phyloP scores from a whole-genome alignment of 2,888 invertebrate species.

The Cephus pygmeus region DNA sequence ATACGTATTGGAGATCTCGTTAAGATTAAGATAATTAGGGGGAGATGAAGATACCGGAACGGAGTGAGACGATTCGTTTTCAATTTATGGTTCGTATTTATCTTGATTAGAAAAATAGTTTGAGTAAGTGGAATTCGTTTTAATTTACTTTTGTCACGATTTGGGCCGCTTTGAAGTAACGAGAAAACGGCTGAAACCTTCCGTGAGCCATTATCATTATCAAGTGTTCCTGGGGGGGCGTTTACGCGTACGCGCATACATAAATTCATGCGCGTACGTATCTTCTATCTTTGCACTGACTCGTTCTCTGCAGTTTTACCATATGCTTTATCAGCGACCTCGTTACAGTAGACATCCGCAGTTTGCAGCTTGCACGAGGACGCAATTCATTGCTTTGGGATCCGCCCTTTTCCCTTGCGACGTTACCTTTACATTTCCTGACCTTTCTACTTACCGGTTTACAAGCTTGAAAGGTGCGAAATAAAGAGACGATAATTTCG shows the following conservation, averaged over 20 bases:
- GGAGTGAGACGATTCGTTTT: neutral
- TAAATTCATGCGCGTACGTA: constrained; percentile 20
- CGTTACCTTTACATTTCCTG: neutral
- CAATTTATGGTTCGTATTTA: neutral
- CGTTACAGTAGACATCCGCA: constrained; percentile 1
- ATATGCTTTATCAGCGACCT: constrained; percentile 20
- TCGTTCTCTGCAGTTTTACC: neutral
- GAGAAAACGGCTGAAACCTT: neutral
- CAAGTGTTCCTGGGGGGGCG: constrained; percentile 23
- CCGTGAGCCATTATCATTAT: neutral
- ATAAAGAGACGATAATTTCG: neutral
- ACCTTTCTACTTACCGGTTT: neutral
- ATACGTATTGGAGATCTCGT: neutral
- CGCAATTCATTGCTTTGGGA: neutral
- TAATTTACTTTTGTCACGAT: neutral
- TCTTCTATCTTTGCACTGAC: constrained; percentile 19
- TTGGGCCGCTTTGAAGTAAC: neutral
- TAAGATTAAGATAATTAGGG: neutral
- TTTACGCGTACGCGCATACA: constrained; percentile 18
- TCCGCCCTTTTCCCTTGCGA: neutral
- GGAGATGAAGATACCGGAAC: neutral
- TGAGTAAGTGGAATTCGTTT: neutral
- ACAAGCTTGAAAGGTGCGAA: neutral
- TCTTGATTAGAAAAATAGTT: neutral
- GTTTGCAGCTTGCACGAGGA: neutral